Evolutionary conservation across 2,797 vertebrate species (phyloP), one percentile per base, ranked within the genome.

Genomic region (Halcyon leucocephala): DNA sequence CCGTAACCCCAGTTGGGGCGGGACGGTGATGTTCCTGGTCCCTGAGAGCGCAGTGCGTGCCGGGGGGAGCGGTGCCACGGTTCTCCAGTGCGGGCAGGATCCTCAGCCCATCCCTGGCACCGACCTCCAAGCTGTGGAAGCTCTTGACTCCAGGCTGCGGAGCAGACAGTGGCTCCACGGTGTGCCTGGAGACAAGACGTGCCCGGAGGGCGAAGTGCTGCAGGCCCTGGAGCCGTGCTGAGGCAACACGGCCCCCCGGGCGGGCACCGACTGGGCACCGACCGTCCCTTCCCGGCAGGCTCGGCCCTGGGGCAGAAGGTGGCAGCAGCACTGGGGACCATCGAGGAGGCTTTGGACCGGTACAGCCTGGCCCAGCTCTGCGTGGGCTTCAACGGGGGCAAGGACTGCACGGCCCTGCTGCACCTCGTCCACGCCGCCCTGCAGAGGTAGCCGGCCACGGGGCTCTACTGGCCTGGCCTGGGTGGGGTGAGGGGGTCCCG

Each of bases 331-430:
- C 94, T 99, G 93, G 97, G 93, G 93, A 99, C 98, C 13, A 98
- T 99, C 3, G 99, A 99, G 93, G 97, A 96, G 7, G 98, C 99
- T 6, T 97, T 99, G 98, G 97, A 98, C 57, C 98, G 48, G 76
- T 99, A 99, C 97, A 94, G 96, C 18, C 95, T 98, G 15, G 89
- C 96, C 73, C 98, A 99, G 93, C 95, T 99, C 94, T 99, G 99
- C 7, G 97, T 99, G 57, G 99, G 99, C 62, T 99, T 99, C 98
- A 99, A 99, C 1, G 99, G 99, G 13, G 99, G 99, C 90, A 99
- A 99, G 96, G 99, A 99, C 97, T 99, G 99, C 97, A 99, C 99
- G 0, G 99, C 98, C 2, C 98, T 99, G 82, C 98, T 99, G 33
- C 99, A 99, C 88, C 99, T 99, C 10, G 98, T 98, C 98, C 98